A percentile compares a stretch with the other conserved stretches of the same genome.
These are phyloP conservation scores for Eulacestoma nigropectus DNA, from an alignment of 2,113 vertebrate species.

Conservation along the genomic window DNA sequence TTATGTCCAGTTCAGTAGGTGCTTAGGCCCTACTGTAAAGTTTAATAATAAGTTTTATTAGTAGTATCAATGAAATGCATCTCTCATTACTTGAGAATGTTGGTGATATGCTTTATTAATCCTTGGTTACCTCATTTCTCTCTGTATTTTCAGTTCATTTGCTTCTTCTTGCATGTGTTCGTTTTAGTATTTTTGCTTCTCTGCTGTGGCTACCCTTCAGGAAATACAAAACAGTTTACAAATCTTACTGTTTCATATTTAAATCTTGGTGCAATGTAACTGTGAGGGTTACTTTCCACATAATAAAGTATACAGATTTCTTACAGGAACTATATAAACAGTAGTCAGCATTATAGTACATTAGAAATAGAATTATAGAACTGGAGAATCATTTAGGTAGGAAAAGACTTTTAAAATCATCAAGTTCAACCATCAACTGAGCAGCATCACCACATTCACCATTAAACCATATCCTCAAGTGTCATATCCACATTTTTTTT, in stretches of 20 bases:
- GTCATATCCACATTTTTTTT: neutral
- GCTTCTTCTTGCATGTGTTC: neutral
- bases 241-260: neutral
- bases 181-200: neutral
- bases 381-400: accelerated
- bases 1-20: neutral
- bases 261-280: neutral
- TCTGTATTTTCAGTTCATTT: neutral
- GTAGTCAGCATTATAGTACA: neutral
- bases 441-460: neutral
- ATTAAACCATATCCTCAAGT: neutral
- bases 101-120: neutral
- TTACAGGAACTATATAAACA: neutral
- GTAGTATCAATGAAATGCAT: neutral
- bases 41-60: neutral
- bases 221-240: neutral
- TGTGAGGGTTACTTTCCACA: neutral
- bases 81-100: neutral
- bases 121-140: neutral
- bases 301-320: neutral
- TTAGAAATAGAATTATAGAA: neutral
- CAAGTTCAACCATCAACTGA: neutral
- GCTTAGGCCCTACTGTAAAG: neutral
- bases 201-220: neutral
- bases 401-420: neutral